A percentile compares a stretch with the other conserved stretches of the same genome.
Evolutionary conservation across 2,888 invertebrate genomes (phyloP).

Genomic region (Gandaritis pyraliata): DNA sequence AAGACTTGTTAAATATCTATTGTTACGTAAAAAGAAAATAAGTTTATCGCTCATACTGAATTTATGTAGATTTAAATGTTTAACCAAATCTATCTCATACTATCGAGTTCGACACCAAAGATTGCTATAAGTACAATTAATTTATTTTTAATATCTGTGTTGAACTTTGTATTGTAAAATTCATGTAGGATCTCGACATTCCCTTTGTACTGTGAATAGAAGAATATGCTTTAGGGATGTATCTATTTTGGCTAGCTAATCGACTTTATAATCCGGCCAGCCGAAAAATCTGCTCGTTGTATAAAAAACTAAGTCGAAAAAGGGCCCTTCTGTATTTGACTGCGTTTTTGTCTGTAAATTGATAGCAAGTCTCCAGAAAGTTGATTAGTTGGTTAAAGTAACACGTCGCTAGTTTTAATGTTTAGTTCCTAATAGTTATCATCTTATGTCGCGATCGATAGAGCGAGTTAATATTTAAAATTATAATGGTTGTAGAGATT

Average conservation of each 20-base stretch:
- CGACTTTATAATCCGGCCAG: neutral
- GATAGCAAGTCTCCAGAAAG: too few relatives aligned
- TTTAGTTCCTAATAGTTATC: slow-evolving; percentile 51
- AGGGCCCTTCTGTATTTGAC: too few relatives aligned
- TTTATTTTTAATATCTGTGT: slow-evolving; percentile 57
- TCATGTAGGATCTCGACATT: slow-evolving; percentile 76
- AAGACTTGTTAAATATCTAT: slow-evolving; percentile 68
- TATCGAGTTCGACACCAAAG: slow-evolving; percentile 72
- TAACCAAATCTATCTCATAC: slow-evolving; percentile 53
- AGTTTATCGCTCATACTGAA: slow-evolving; percentile 43
- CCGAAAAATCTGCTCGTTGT: neutral
- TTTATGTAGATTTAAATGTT: slow-evolving; percentile 41
- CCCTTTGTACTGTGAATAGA: slow-evolving; percentile 64
- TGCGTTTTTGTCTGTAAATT: too few relatives aligned
- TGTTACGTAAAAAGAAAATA: slow-evolving; percentile 41
- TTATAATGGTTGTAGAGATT: slow-evolving; percentile 40
- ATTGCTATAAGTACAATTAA: slow-evolving; percentile 65
- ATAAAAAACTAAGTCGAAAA: too few relatives aligned
- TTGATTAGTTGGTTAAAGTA: neutral
- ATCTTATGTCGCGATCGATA: slow-evolving; percentile 32
- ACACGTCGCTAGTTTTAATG: slow-evolving; percentile 38
- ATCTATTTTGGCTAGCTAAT: neutral
- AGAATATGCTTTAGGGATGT: slow-evolving; percentile 21
- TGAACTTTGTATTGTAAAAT: slow-evolving; percentile 58
- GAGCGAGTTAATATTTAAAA: slow-evolving; percentile 35